Base-by-base conservation (phyloP, 2,113 vertebrate genomes). In the Leptobrachium ailaonicum region DNA sequence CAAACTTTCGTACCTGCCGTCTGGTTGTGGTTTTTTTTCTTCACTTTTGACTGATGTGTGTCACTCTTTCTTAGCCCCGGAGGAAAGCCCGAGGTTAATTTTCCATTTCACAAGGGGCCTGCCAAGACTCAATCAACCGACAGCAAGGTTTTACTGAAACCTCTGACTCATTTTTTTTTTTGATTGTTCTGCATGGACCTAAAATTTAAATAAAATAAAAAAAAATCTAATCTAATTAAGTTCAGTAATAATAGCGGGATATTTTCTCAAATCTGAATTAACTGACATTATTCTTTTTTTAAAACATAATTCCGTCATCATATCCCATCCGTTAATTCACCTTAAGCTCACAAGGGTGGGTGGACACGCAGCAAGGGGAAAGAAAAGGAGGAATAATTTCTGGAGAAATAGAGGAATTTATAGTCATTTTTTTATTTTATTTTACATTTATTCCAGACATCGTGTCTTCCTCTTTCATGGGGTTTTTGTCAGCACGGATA, bases 101-200 rank as follows among this genome's bases (percentile, higher is more conserved):
- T 32, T 62, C 32, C 68, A 62, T 69, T 74, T 81, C 50, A 45
- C 71, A 62, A 41, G 71, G 72, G 71, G 45, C 53, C 71, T 81
- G 79, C 79, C 79, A 81, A 81, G 66, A n/a, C 72, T 75, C 79
- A 74, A 63, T 80, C 71, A 80, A 2, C 71, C 11, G 5, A 50
- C 3, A 14, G 78, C 62, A 43, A 50, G 13, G 44, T 58, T 73
- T 54, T 41, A 5, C 71, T 80, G 9, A 67, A 74, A 44, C 63
- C 78, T 58, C 71, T 80, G 78, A 80, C 63, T 73, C 78, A 80
- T 68, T 67, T 44, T 66, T 32, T 32, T 32, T 32, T 32, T 32
- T 66, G 14, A 58, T 53, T 40, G 44, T 72, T 79, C 41, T 63
- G 47, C 53, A 54, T 40, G 77, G 60, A 64, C 68, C 43, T 11